Base-by-base conservation (phyloP, 2,113 vertebrate genomes). In the Recurvirostra avosetta region DNA sequence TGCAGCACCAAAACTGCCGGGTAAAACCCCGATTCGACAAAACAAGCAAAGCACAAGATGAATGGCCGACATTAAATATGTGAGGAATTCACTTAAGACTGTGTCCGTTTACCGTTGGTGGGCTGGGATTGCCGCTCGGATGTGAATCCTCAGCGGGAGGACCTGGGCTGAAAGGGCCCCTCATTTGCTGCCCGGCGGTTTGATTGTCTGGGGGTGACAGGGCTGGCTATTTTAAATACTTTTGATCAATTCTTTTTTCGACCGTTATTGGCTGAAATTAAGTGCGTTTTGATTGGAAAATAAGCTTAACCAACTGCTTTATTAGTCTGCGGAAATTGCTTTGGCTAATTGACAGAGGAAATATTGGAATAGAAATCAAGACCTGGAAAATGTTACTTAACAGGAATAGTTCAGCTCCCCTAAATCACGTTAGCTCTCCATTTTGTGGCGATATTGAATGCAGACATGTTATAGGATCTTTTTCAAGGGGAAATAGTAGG, bases 281-380 rank as follows among this genome's bases (percentile, higher is more conserved):
- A 96, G 91, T 92, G 95, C 94, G 88, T 96, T 97, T 94, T 96
- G 94, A 96, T 89, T 78, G 93, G 92, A 92, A 97, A 95, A 95
- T 70, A 80, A 94, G 50, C 80, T 93, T 92, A 94, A 90, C 86
- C 86, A 80, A 77, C 86, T 75, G 79, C 79, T 96, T 96, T 93
- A 93, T 96, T 95, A 88, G 79, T 83, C 94, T 77, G 72, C 2
- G 70, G 83, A 94, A 96, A 95, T 92, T 79, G 73, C 89, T 97
- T 91, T 92, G 94, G 88, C 58, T 95, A 96, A 95, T 95, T 70
- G 94, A 89, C 94, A 95, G 91, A 61, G 92, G 81, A 96, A 92
- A 80, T 86, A 89, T 34, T 88, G 84, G 75, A 68, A 91, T 74
- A 86, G 87, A 94, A 97, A 73, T 45, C 38, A 38, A 25, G 95